phyloP scores from a whole-genome alignment of 2,113 vertebrate genomes.

The Prunella himalayana region DNA sequence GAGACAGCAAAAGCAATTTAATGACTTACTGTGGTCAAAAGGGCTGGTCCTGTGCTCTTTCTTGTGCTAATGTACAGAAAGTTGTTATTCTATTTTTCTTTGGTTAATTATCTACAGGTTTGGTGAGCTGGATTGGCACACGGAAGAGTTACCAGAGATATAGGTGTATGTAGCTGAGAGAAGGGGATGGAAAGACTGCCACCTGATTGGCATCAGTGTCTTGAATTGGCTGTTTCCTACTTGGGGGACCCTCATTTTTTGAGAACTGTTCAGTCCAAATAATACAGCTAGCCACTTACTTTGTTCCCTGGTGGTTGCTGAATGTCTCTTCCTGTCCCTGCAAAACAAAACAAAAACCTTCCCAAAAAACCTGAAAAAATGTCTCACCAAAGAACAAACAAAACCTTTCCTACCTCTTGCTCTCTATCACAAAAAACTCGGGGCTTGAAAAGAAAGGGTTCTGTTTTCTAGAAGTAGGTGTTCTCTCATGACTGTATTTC shows the following conservation, averaged over 20 bases:
- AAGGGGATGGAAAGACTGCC: not conserved
- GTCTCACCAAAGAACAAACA: not conserved
- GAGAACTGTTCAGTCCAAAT: not conserved
- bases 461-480: not conserved
- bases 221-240: not conserved
- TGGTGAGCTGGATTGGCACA: not conserved
- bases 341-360: not conserved
- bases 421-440: not conserved
- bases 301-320: not conserved
- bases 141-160: not conserved
- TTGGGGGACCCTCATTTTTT: not conserved
- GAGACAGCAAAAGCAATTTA: not conserved
- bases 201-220: not conserved
- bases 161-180: not conserved
- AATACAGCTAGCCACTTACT: not conserved
- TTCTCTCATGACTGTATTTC: not conserved
- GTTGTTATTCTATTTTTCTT: not conserved
- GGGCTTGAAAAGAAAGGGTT: not conserved
- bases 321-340: not conserved
- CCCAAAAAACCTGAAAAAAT: not conserved
- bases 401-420: conserved; percentile 1
- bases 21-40: not conserved
- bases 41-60: not conserved
- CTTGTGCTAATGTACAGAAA: conserved; percentile 22
- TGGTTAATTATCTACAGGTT: conserved; percentile 14